Evolutionary conservation across 2,888 invertebrate genomes (phyloP).

Genomic region (Amaurobius ferox): DNA sequence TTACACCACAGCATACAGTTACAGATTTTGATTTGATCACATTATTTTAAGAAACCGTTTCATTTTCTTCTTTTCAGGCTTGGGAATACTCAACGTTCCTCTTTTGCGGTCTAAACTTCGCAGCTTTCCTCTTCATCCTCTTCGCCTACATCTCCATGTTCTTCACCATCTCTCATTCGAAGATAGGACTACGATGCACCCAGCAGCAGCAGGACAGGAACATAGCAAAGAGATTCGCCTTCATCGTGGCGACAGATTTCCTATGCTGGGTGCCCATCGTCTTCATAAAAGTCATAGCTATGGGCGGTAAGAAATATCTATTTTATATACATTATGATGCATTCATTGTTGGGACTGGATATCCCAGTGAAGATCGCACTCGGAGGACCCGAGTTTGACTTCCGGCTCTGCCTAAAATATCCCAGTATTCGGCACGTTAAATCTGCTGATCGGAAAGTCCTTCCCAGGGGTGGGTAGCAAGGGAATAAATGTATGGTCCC

Average conservation of each 20-base stretch:
- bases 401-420: neutral
- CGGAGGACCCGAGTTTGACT: no score
- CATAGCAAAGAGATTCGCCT: constrained; percentile 81
- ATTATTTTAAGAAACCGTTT: neutral
- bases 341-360: neutral
- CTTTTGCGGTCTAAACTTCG: constrained; percentile 81
- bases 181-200: constrained; percentile 81
- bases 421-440: no score
- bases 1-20: no score
- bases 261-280: constrained; percentile 83
- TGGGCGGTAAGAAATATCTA: constrained; percentile 79
- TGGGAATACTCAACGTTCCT: constrained; percentile 81
- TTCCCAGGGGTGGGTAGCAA: no score
- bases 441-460: no score
- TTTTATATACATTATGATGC: no score
- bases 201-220: constrained; percentile 81
- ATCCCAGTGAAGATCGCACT: no score
- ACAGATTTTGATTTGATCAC: no score
- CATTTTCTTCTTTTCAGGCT: constrained; percentile 13
- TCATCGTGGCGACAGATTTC: constrained; percentile 82
- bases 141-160: constrained; percentile 82
- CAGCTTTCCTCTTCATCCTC: constrained; percentile 81
- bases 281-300: constrained; percentile 80
- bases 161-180: constrained; percentile 81
- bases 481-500: no score